Evolutionary conservation across 2,113 vertebrate genomes (phyloP).

Genomic region (Oplegnathus fasciatus): DNA sequence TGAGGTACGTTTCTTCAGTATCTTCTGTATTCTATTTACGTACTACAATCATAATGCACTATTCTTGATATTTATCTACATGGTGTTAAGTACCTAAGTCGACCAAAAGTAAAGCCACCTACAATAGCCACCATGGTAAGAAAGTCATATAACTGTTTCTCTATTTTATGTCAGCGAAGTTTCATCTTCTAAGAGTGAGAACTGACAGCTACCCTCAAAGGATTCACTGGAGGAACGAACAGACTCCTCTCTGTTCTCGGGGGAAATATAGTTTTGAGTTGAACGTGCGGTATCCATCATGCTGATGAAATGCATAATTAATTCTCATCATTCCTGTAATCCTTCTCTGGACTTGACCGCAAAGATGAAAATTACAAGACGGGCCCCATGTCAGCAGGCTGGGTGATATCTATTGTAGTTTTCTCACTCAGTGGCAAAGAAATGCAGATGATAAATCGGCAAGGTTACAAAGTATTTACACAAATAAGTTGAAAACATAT

Average conservation of each 20-base stretch:
- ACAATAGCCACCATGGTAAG: not conserved
- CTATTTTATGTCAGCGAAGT: constrained; percentile 44
- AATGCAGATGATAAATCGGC: constrained; percentile 73
- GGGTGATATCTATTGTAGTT: constrained; percentile 49
- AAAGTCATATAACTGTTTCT: constrained; percentile 26
- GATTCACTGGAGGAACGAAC: constrained; percentile 52
- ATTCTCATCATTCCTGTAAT: constrained; percentile 77
- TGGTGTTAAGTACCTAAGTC: not conserved
- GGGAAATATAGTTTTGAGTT: constrained; percentile 78
- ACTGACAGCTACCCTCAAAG: constrained; percentile 66
- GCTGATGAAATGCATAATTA: constrained; percentile 83
- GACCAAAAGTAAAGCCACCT: constrained; percentile 5
- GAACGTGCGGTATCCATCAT: constrained; percentile 74
- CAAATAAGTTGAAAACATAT: constrained; percentile 83
- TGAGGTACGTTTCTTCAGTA: not conserved
- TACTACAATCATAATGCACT: not conserved
- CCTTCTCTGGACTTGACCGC: constrained; percentile 67
- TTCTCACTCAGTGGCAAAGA: constrained; percentile 38
- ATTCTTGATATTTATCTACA: not conserved
- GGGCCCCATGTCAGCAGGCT: constrained; percentile 3
- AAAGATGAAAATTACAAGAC: constrained; percentile 59
- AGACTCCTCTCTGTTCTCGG: constrained; percentile 54
- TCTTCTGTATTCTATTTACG: not conserved
- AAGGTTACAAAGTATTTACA: constrained; percentile 85
- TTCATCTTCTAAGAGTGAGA: constrained; percentile 67